Percentiles rank a stretch among this genome's conserved stretches.
phyloP scores from a whole-genome alignment of 2,113 vertebrate species.

The Peucedramus taeniatus region DNA sequence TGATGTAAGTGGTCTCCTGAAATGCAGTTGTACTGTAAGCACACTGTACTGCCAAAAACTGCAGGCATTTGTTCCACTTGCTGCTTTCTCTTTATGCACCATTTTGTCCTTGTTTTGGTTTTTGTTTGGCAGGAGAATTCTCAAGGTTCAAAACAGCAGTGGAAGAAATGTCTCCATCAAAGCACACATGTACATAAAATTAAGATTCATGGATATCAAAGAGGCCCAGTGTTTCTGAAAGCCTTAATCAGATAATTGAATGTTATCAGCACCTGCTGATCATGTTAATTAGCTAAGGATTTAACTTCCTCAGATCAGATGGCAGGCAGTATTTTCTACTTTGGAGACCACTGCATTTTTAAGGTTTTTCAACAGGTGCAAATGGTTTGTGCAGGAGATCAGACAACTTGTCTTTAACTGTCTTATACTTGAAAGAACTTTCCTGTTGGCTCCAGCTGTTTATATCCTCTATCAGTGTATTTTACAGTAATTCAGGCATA shows the following conservation, averaged over 20 bases:
- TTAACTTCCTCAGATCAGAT: background rate
- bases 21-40: background rate
- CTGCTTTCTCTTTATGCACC: background rate
- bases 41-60: background rate
- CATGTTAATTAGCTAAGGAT: conserved; percentile 21
- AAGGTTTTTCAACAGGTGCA: background rate
- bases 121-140: background rate
- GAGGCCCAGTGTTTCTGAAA: background rate
- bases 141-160: background rate
- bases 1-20: background rate
- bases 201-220: background rate
- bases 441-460: background rate
- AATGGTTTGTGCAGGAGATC: background rate
- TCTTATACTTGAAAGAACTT: background rate
- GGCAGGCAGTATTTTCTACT: background rate
- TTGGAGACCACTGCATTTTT: background rate
- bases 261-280: conserved; percentile 12
- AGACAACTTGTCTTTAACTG: background rate
- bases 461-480: background rate
- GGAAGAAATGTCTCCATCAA: background rate
- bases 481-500: background rate
- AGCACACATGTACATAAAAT: background rate
- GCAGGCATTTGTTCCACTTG: background rate
- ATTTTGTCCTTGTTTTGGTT: background rate
- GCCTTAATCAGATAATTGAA: conserved; percentile 17